A percentile compares a stretch with the other conserved stretches of the same genome.
Evolutionary conservation across 2,797 vertebrate genomes (phyloP).

Genomic region (Lepidocolaptes lacrymiger): DNA sequence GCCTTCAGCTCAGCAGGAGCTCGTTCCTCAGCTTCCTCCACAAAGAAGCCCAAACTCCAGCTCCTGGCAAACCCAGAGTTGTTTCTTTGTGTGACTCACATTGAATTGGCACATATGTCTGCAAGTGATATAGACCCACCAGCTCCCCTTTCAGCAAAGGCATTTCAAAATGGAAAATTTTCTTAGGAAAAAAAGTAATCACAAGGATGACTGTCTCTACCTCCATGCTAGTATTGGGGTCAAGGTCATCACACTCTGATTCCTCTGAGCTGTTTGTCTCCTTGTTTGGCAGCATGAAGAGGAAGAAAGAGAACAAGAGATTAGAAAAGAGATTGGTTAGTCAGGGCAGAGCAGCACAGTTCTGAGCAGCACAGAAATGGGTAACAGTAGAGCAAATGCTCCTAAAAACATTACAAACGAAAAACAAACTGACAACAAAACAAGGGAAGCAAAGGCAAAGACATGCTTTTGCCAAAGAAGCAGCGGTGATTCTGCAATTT

Average conservation of each 20-base stretch:
- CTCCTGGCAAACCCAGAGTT: not conserved
- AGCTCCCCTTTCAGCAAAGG: not conserved
- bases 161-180: not conserved
- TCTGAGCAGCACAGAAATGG: conserved; percentile 41
- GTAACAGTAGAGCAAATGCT: conserved; percentile 19
- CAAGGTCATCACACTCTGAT: conserved; percentile 97
- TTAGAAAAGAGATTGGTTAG: conserved; percentile 69
- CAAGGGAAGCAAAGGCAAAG: conserved; percentile 37
- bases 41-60: not conserved
- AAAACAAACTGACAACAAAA: not conserved
- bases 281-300: conserved; percentile 83
- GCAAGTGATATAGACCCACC: not conserved
- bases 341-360: conserved; percentile 4
- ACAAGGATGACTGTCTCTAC: conserved; percentile 82
- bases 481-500: not conserved
- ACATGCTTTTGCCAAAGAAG: conserved; percentile 66
- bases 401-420: not conserved
- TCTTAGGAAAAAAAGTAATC: conserved; percentile 34
- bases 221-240: conserved; percentile 98
- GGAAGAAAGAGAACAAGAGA: conserved; percentile 76
- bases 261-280: conserved; percentile 96
- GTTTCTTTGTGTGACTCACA: not conserved
- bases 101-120: not conserved
- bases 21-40: not conserved
- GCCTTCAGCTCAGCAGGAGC: not conserved